Conservation (phyloP, 2,888 invertebrate genomes). For the Pardosa pseudoannulata region DNA sequence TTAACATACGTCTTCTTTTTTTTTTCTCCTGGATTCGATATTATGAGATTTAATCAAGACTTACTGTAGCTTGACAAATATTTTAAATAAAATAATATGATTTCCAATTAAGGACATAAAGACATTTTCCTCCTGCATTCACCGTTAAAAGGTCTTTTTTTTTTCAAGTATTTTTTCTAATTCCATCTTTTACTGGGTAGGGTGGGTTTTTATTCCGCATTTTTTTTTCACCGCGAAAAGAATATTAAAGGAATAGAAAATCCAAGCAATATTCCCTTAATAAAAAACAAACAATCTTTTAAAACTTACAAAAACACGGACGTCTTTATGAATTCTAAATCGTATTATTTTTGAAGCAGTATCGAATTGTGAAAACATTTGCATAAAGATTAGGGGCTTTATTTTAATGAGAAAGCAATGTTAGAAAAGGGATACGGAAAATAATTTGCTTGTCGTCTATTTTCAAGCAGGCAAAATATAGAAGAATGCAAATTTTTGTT, state of each 20-base stretch:
- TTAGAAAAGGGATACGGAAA: constrained; percentile 16
- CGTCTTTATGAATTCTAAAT: background rate
- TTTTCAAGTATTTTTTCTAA: background rate
- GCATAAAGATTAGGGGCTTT: constrained; percentile 40
- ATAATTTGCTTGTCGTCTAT: background rate
- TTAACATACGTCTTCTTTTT: constrained; percentile 15
- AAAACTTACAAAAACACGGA: background rate
- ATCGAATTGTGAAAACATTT: constrained; percentile 27
- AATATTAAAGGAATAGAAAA: constrained; percentile 21
- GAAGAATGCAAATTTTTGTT: background rate
- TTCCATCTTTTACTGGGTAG: background rate
- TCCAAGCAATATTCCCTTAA: constrained; percentile 2
- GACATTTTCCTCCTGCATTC: background rate
- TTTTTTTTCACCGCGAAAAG: background rate
- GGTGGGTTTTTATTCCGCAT: background rate
- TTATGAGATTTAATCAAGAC: constrained; percentile 56
- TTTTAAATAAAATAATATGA: constrained; percentile 68
- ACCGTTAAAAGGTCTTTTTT: background rate
- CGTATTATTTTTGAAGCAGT: background rate
- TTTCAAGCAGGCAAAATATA: background rate
- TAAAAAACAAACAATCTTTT: constrained; percentile 23
- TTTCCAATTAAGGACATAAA: constrained; percentile 62
- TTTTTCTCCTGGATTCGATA: constrained; percentile 29
- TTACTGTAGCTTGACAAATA: constrained; percentile 43
- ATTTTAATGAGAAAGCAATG: constrained; percentile 51